phyloP scores from a whole-genome alignment of 2,888 invertebrate species.

The Cephus runcator region DNA sequence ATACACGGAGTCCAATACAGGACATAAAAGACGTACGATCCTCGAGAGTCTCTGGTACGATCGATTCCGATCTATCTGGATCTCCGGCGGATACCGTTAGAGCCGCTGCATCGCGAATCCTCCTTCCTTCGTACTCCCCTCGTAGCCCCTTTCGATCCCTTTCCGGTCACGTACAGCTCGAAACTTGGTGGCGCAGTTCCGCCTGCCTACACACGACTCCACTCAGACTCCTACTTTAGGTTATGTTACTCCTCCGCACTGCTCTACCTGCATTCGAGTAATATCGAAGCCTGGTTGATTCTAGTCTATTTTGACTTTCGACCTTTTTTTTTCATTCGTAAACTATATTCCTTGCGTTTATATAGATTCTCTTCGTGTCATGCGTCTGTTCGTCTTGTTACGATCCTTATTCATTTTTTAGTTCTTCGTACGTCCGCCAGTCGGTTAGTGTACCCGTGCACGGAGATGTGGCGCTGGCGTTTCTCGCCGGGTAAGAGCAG shows the following conservation, averaged over 20 bases:
- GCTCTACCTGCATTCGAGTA: not conserved
- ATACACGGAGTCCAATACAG: not conserved
- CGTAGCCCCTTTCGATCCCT: not conserved
- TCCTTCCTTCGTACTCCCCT: slow-evolving; percentile 4
- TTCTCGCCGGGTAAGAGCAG: not conserved
- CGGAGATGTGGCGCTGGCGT: not conserved
- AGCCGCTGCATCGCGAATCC: not conserved
- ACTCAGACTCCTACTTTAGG: not conserved
- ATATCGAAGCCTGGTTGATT: not conserved
- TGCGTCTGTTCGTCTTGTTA: not conserved
- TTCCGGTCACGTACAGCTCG: not conserved
- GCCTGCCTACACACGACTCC: not conserved
- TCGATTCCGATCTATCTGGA: not conserved
- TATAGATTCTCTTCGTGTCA: not conserved
- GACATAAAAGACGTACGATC: not conserved
- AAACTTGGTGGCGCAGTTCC: not conserved
- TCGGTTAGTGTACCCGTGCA: not conserved
- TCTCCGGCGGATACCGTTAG: not conserved
- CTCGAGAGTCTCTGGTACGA: not conserved
- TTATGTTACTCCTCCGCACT: not conserved
- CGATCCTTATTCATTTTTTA: not conserved
- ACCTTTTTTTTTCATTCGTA: not conserved
- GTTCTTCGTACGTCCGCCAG: not conserved
- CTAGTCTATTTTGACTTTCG: not conserved
- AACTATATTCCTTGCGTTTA: not conserved